Percentiles rank a stretch among this genome's conserved stretches.
Conservation (phyloP, 2,113 vertebrate genomes). For the Antigone vipio region DNA sequence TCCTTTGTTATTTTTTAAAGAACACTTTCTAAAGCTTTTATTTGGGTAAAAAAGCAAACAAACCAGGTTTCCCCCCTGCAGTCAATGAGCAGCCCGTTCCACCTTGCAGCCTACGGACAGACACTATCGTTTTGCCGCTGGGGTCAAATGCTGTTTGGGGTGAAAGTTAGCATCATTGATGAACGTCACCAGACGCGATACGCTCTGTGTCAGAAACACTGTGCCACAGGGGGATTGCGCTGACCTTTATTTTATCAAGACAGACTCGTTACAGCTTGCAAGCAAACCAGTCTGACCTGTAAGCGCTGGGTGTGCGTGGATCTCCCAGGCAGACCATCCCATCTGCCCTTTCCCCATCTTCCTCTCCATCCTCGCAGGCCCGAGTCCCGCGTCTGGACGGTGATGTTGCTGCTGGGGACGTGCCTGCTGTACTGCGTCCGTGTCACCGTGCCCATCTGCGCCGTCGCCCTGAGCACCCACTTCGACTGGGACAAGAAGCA, state of each 20-base stretch:
- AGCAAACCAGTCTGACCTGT: not conserved
- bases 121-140: not conserved
- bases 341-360: not conserved
- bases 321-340: not conserved
- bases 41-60: not conserved
- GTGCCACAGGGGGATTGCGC: rapidly evolving
- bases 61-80: not conserved
- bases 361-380: conserved; percentile 72
- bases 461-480: conserved; percentile 83
- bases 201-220: rapidly evolving
- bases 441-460: conserved; percentile 88
- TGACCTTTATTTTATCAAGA: not conserved
- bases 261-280: rapidly evolving
- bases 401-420: conserved; percentile 87
- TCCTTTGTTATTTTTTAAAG: not conserved
- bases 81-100: rapidly evolving
- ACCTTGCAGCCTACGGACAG: not conserved
- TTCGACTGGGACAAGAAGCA: conserved; percentile 93
- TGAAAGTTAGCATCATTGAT: not conserved
- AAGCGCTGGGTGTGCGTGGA: rapidly evolving
- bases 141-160: not conserved
- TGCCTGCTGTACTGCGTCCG: conserved; percentile 93
- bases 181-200: not conserved
- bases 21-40: not conserved
- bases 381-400: conserved; percentile 83